phyloP scores from a whole-genome alignment of 1,140 invertebrate species.

The Hycleus phaleratus region DNA sequence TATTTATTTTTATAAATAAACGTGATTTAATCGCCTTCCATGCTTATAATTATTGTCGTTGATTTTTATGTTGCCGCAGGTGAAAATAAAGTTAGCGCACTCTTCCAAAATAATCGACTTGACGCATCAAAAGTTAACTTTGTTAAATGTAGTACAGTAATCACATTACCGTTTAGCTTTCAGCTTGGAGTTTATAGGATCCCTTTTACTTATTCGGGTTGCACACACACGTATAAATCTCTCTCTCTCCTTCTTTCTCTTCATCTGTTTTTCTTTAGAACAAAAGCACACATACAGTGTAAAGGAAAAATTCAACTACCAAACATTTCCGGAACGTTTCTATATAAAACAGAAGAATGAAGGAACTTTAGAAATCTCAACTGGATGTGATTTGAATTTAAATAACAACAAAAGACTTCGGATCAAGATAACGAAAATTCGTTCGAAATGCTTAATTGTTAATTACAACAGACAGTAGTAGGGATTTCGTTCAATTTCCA shows the following conservation, averaged over 20 bases:
- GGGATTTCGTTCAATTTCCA: too few species aligned
- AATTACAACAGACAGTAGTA: too few species aligned
- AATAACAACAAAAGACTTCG: conserved; percentile 6
- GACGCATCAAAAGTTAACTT: conserved; percentile 15
- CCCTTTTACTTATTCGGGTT: background rate
- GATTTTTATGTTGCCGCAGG: background rate
- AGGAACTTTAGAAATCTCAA: conserved; percentile 7
- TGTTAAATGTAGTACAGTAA: conserved; percentile 12
- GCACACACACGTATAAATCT: conserved; percentile 5
- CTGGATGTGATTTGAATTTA: conserved; percentile 15
- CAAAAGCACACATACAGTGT: background rate
- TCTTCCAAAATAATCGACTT: conserved; percentile 2
- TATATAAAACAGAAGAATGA: too few species aligned
- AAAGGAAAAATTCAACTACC: background rate
- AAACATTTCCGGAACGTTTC: background rate
- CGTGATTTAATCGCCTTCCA: conserved; percentile 14
- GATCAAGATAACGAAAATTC: background rate
- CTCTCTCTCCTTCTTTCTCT: background rate
- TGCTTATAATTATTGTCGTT: conserved; percentile 9
- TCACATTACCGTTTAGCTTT: conserved; percentile 12
- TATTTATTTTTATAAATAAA: conserved; percentile 3
- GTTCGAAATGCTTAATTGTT: too few species aligned
- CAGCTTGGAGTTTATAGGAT: background rate
- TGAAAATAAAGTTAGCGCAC: too few species aligned
- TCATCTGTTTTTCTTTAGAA: background rate